Conservation (phyloP, 30 jellyfish, hydroid and myxozoan species). For the Haliclystus octoradiatus region DNA sequence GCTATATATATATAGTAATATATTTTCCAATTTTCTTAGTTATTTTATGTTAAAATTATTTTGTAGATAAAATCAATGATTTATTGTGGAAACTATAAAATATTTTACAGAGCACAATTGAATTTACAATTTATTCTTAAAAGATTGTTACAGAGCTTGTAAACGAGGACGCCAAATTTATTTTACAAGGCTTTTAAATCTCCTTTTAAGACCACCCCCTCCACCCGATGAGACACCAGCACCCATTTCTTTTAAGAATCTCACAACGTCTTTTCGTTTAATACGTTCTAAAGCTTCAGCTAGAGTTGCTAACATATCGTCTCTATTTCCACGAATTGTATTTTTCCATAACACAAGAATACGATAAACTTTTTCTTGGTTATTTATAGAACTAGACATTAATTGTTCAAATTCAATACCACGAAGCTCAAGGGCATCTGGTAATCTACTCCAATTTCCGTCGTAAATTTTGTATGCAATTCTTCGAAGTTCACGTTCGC, state of each 20-base stretch:
- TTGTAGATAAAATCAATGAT: too few species aligned
- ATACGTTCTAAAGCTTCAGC: slow-evolving; percentile 40
- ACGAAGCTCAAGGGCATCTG: slow-evolving; percentile 34
- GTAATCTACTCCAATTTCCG: slow-evolving; percentile 65
- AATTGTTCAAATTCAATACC: slow-evolving; percentile 42
- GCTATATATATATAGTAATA: too few species aligned
- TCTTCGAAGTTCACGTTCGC: slow-evolving; percentile 87
- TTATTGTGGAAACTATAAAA: too few species aligned
- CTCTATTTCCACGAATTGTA: slow-evolving; percentile 19
- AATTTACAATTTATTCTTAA: too few species aligned
- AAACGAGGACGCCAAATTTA: too few species aligned
- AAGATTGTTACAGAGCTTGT: too few species aligned
- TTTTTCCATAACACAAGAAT: slow-evolving; percentile 50
- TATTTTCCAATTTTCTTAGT: too few species aligned
- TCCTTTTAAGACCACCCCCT: slow-evolving; percentile 30
- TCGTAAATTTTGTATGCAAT: slow-evolving; percentile 56
- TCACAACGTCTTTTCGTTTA: slow-evolving; percentile 64
- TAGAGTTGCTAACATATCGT: slow-evolving; percentile 32
- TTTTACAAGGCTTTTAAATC: slow-evolving; percentile 33
- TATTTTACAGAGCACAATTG: too few species aligned
- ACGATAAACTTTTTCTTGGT: slow-evolving; percentile 67
- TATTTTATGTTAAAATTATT: too few species aligned
- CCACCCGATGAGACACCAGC: slow-evolving; percentile 26
- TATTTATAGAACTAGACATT: slow-evolving; percentile 19
- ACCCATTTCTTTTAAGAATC: slow-evolving; percentile 44